Base-by-base conservation (phyloP, 2,797 vertebrate species). In the Poecilia gillii region DNA sequence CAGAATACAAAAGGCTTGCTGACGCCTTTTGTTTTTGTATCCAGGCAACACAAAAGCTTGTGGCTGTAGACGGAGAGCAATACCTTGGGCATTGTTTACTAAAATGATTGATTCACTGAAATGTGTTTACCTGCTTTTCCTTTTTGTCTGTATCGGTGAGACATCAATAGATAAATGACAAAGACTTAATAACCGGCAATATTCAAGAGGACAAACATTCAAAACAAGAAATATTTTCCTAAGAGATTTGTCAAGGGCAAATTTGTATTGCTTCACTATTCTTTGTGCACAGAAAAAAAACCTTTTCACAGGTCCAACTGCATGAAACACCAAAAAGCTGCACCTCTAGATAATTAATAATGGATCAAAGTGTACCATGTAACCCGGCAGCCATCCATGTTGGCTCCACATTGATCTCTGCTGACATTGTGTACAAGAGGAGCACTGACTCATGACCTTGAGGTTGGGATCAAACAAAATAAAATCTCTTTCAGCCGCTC, bases 271-370 rank as follows among this genome's bases (percentile, higher is more conserved):
- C 51, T 39, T 72, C 68, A 4, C 72, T 45, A 72, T 78, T 43
- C 73, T 70, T 81, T 66, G 51, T 85, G 82, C 80, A 78, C 39
- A 25, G 45, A 66, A 62, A 55, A 39, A 70, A 36, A 75, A 16
- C 36, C 73, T 78, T 77, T 72, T n/a, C 62, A 87, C 78, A 71
- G 89, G 75, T 39, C 75, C 55, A 82, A 62, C 77, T 70, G 39
- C 43, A 47, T 6, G n/a, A 53, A 74, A 81, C 75, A 82, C 25
- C 53, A 81, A 86, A 89, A 91, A 78, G 45, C 78, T 33, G 73
- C 6, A 82, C 81, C 79, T 90, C 41, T 11, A 85, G 74, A 45
- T 84, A 85, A 94, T 94, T 88, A 94, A 94, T 93, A 93, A 91
- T 92, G 81, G 80, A 93, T 95, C 89, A 92, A 87, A 94, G 81